Base-by-base conservation (phyloP, 2,113 vertebrate genomes). In the Periophthalmodon schlosseri region DNA sequence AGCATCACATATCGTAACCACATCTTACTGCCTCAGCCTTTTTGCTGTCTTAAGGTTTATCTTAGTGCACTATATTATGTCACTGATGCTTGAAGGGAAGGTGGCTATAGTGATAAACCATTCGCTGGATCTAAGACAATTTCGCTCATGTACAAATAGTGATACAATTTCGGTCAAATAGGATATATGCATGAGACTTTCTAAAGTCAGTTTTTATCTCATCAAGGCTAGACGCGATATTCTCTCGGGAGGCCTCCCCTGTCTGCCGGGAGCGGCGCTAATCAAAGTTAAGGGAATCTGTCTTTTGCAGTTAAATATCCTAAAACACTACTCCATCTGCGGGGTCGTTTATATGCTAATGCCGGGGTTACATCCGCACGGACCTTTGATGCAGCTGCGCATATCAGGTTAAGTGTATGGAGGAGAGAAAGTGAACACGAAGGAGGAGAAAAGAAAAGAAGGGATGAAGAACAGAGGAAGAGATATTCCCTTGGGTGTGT, bases 321-420 rank as follows among this genome's bases (percentile, higher is more conserved):
- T 74, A 85, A 88, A 89, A 89, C 82, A 81, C 89, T 73, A 72
- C 89, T 90, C 83, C 82, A 73, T 91, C 85, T 77, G 78, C 71
- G 77, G 75, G 83, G 85, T 89, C 79, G 80, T 93, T 91, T 91
- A 89, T 91, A 91, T 93, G 90, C 86, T 90, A 93, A 93, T 92
- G 81, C 70, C 69, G 77, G 84, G 86, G 87, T 89, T 88, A 84
- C 80, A 83, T 79, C 80, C 74, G 81, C 68, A 58, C 36, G 69
- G 72, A 71, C 69, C 72, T 82, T 80, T 87, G 72, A 87, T 28
- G 67, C 84, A 73, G 86, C 80, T 64, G 65, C 68, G 67, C 46
- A 79, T 81, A 66, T 84, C 73, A 74, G 78, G 69, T 69, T 79
- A 75, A 56, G 68, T 60, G 69, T 74, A 79, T 72, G 69, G 49